Evolutionary conservation across 2,888 invertebrate species (phyloP), one percentile per base, ranked within the genome.

Genomic region (Diplolepis rosae): DNA sequence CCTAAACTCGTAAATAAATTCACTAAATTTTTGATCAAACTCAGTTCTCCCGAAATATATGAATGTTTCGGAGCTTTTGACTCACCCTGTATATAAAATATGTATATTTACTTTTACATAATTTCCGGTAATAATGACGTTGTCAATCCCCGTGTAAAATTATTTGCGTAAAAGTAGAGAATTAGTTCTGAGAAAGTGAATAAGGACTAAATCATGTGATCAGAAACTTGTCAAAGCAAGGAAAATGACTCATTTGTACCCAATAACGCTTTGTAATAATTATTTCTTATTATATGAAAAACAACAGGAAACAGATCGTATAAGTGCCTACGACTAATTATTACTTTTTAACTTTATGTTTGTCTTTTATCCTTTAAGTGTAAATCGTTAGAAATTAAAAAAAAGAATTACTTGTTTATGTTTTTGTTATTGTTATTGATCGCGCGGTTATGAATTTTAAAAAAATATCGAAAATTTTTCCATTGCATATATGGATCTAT

Each of bases 211-310:
- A 39, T 27, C n/a, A 42, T 11, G 28, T 45, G 11, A n/a, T 65
- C 27, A 48, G 24, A 66, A 24, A 27, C 42, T 30, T 42, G 28
- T 15, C 11, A 11, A n/a, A 30, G 45, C 42, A 45, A 28, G 18
- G 66, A 52, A 61, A 61, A 61, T 4, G 22, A 61, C 32, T 61
- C n/a, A 61, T 61, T 61, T 35, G 56, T 61, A 39, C 35, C n/a
- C 22, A 61, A 61, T 61, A 39, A 61, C 22, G 56, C 56, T n/a
- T 35, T 35, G 56, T 24, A 39, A 61, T 61, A 22, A 61, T 61
- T 61, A 6, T 24, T 61, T 39, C 13, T 61, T 61, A 61, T 35
- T 61, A 35, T 61, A 35, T n/a, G 35, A 24, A 61, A 61, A 56
- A 54, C 6, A 35, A 39, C 56, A 61, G 56, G 56, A 61, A 61